Evolutionary conservation across 2,113 vertebrate genomes (phyloP).

Genomic region (Anser cygnoides): DNA sequence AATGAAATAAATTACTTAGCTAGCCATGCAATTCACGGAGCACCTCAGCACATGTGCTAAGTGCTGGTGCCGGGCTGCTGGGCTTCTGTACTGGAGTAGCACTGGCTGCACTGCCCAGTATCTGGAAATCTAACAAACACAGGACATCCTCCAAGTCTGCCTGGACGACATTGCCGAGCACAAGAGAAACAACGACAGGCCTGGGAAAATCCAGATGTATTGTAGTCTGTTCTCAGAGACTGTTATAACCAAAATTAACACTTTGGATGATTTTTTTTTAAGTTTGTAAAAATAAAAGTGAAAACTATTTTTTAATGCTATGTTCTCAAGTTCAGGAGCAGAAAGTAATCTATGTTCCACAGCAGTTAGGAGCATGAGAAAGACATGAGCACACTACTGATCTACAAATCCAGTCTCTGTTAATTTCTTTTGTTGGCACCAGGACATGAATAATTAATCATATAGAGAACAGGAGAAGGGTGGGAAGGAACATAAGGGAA

Average conservation of each 20-base stretch:
- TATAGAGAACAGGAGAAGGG: neutral
- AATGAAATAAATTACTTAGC: neutral
- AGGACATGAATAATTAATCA: neutral
- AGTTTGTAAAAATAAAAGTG: neutral
- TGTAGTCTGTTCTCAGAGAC: neutral
- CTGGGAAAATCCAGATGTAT: neutral
- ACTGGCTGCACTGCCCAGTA: accelerated
- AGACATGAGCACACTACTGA: neutral
- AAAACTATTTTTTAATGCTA: neutral
- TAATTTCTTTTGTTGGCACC: neutral
- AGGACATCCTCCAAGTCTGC: neutral
- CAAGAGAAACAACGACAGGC: neutral
- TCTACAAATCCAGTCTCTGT: neutral
- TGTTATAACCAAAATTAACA: neutral
- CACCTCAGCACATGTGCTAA: neutral
- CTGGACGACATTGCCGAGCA: neutral
- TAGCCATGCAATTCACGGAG: neutral
- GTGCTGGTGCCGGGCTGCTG: neutral
- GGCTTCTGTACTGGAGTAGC: neutral
- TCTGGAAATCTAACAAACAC: neutral
- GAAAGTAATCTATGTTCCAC: neutral
- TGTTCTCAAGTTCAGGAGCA: neutral
- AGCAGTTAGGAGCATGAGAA: neutral
- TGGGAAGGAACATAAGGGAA: neutral
- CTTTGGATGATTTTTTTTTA: neutral